Base-by-base conservation (phyloP, 2,888 invertebrate species). In the Andrena minutula region DNA sequence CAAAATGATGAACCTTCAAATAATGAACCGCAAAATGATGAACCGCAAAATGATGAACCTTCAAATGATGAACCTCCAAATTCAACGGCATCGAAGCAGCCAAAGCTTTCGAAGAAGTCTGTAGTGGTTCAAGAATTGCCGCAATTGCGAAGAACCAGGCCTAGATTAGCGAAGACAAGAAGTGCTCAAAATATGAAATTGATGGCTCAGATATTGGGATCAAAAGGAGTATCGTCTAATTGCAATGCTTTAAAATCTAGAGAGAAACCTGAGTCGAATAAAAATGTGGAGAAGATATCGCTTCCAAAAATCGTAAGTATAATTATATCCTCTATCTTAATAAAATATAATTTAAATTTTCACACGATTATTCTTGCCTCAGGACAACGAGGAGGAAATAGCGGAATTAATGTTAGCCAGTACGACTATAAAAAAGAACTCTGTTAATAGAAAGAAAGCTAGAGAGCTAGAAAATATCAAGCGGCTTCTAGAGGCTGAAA, bases 311-410 rank as follows among this genome's bases (percentile, higher is more conserved):
- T 88, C 63, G 90, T 88, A 56, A 80, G 85, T 83, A 61, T 30
- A 64, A 28, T 66, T 58, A 20, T 61, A 32, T 16, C 16, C 23
- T 58, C 49, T 6, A 63, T 30, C 12, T 30, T 20, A 41, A 68
- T 41, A 32, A 63, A 69, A 35, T 70, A 61, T 71, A 58, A 28
- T 65, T 26, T n/a, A 30, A 12, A 53, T 82, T 79, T 56, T 49
- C n/a, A 77, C 41, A 5, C 41, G 16, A 12, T 41, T 32, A 5
- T 47, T 65, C 30, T 32, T 69, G 56, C 56, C 58, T 5, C 41
- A 95, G 94, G 95, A 95, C 88, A 95, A 95, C 89, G 94, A 95
- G 86, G 95, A 95, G 73, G 95, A 95, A 91, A 94, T 96, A 69
- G 95, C 95, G 77, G 95, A 95, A 63, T 92, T 96, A 71, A 95